Base-by-base conservation (phyloP, 2,113 vertebrate genomes). In the Phocoena phocoena region DNA sequence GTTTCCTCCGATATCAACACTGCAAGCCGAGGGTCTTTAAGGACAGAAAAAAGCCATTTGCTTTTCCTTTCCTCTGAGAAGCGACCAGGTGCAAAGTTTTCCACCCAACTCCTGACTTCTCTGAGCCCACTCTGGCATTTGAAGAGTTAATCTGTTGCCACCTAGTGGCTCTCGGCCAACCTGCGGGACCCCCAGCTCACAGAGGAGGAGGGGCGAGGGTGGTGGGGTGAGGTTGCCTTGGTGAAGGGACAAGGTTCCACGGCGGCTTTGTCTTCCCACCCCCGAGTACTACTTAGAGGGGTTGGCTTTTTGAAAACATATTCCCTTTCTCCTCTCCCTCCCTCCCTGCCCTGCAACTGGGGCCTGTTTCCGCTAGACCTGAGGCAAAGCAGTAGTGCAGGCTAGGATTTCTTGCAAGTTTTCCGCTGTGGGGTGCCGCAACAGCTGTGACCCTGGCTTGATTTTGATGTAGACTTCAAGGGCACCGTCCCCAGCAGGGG, bases 91-190 rank as follows among this genome's bases (percentile, higher is more conserved):
- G 79, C 26, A 33, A 73, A 93, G n/a, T 70, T n/a, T 91, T 93
- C 65, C 15, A 63, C 71, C n/a, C 65, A 74, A 12, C 50, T 68
- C 79, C 62, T 79, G 44, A 83, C 58, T 26, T 65, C 44, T 55
- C 31, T 11, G 44, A 73, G 31, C 80, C 41, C 88, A 44, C 41
- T 92, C 80, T 95, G 98, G 97, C 97, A 98, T 65, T 70, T 82
- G 93, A 98, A 97, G 97, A 98, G 98, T 98, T 98, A 98, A 98
- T 90, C 86, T 98, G 97, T 98, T 98, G 97, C 98, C 98, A 97
- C 94, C 98, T 98, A 97, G 98, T 93, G 98, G 98, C 65, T 86
- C 60, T 28, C 0, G 0, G 90, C 63, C 96, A 88, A 80, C 10
- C 28, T 33, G 77, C 65, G n/a, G n/a, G 31, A 47, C 33, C 63